Conservation (phyloP, 2,888 invertebrate species). For the Lasioglossum calceatum region DNA sequence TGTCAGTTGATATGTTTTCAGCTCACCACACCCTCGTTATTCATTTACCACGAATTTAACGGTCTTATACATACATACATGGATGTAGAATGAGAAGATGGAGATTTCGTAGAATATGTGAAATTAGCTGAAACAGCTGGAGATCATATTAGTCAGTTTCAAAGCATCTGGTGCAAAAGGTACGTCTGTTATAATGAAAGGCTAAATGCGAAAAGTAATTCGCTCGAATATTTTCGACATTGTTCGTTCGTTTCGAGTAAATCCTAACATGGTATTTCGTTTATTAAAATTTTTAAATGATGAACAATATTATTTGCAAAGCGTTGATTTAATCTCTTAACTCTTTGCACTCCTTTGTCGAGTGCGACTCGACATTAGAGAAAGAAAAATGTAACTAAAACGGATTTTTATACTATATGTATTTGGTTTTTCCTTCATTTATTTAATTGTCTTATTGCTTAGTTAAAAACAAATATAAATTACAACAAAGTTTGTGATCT, state of each 20-base stretch:
- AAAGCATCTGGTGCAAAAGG: constrained; percentile 24
- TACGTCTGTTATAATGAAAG: constrained; percentile 19
- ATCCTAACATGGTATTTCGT: not conserved
- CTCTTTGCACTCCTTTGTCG: no score
- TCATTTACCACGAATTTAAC: not conserved
- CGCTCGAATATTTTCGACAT: not conserved
- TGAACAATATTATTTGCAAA: not conserved
- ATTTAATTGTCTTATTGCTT: no score
- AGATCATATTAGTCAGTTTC: constrained; percentile 38
- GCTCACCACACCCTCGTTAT: not conserved
- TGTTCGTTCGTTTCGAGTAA: not conserved
- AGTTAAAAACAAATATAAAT: no score
- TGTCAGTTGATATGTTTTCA: not conserved
- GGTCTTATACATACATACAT: constrained; percentile 4
- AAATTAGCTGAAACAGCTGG: constrained; percentile 43
- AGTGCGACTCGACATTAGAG: no score
- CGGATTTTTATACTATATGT: no score
- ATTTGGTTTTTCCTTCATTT: no score
- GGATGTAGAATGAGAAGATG: constrained; percentile 11
- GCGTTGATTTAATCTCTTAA: not conserved
- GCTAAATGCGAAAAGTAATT: not conserved
- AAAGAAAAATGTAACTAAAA: no score
- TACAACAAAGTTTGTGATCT: no score
- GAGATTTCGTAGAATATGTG: constrained; percentile 22
- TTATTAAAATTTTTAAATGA: not conserved